Conservation (phyloP, 2,797 vertebrate genomes). For the Oryzias dopingdopingensis region DNA sequence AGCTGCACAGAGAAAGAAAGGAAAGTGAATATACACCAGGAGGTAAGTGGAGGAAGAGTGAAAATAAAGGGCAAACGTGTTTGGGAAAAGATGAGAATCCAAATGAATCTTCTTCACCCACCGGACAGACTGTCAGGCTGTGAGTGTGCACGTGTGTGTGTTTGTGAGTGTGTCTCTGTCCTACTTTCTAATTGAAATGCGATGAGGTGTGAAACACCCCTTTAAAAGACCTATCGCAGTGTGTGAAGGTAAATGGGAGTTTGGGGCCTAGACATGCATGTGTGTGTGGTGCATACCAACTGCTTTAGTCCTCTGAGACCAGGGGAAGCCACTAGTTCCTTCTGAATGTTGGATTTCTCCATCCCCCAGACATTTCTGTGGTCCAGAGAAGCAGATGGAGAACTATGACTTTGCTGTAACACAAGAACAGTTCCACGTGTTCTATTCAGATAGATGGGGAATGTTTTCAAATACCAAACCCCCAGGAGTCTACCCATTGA, state of each 20-base stretch:
- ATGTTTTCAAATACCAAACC: too few species aligned
- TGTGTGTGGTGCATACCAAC: slow-evolving; percentile 44
- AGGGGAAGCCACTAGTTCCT: slow-evolving; percentile 6
- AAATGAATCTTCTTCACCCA: slow-evolving; percentile 76
- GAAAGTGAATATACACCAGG: slow-evolving; percentile 49
- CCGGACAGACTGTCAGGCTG: slow-evolving; percentile 69
- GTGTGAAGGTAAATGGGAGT: slow-evolving; percentile 59
- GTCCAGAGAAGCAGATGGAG: too few species aligned
- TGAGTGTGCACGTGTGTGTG: slow-evolving; percentile 27
- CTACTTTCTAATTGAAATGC: slow-evolving; percentile 78
- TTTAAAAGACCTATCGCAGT: slow-evolving; percentile 72
- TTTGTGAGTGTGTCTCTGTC: slow-evolving; percentile 43
- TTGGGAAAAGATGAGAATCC: slow-evolving; percentile 73
- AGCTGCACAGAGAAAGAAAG: slow-evolving; percentile 13
- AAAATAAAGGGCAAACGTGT: slow-evolving; percentile 64
- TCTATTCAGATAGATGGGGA: too few species aligned
- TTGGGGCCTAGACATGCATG: slow-evolving; percentile 18
- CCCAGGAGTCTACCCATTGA: too few species aligned
- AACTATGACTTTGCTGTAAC: too few species aligned
- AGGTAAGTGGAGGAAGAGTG: slow-evolving; percentile 55
- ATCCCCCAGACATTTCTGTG: too few species aligned
- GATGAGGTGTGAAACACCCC: slow-evolving; percentile 75
- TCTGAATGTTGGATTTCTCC: too few species aligned
- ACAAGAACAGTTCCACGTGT: too few species aligned
- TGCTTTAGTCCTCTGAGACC: slow-evolving; percentile 36